phyloP scores from a whole-genome alignment of 64 coral and sea anemone species.

The Actinia equina region DNA sequence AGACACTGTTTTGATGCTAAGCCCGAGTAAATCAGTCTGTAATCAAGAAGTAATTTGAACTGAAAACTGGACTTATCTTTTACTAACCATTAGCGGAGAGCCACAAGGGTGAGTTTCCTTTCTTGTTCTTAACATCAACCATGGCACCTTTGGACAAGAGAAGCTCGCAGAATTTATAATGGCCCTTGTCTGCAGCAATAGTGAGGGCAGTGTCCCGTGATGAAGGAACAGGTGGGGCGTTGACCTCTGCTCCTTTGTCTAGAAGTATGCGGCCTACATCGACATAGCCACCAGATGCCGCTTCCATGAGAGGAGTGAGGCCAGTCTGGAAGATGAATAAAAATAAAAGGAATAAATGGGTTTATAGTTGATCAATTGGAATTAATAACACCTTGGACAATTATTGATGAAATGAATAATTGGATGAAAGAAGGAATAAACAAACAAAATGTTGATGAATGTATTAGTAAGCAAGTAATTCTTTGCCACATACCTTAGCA shows the following conservation, averaged over 20 bases:
- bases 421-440: too few species aligned
- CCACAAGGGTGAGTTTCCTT: slow-evolving; percentile 93
- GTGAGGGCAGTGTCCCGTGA: slow-evolving; percentile 95
- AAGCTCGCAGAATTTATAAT: slow-evolving; percentile 97
- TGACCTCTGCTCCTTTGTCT: slow-evolving; percentile 92
- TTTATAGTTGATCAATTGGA: background rate
- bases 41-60: too few species aligned
- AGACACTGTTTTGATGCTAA: too few species aligned
- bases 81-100: slow-evolving; percentile 88
- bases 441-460: too few species aligned
- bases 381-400: too few species aligned
- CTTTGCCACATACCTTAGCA: slow-evolving; percentile 57
- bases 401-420: too few species aligned
- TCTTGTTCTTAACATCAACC: slow-evolving; percentile 98
- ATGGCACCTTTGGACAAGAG: slow-evolving; percentile 82
- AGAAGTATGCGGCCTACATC: slow-evolving; percentile 92
- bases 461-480: too few species aligned
- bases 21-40: too few species aligned
- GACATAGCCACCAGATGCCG: slow-evolving; percentile 93
- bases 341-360: background rate
- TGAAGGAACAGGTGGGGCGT: slow-evolving; percentile 94
- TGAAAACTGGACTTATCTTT: background rate
- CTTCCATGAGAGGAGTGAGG: slow-evolving; percentile 93
- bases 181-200: slow-evolving; percentile 96
- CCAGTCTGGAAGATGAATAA: slow-evolving; percentile 65